Evolutionary conservation across 2,888 invertebrate species (phyloP).

Genomic region (Caenorhabditis sp.): DNA sequence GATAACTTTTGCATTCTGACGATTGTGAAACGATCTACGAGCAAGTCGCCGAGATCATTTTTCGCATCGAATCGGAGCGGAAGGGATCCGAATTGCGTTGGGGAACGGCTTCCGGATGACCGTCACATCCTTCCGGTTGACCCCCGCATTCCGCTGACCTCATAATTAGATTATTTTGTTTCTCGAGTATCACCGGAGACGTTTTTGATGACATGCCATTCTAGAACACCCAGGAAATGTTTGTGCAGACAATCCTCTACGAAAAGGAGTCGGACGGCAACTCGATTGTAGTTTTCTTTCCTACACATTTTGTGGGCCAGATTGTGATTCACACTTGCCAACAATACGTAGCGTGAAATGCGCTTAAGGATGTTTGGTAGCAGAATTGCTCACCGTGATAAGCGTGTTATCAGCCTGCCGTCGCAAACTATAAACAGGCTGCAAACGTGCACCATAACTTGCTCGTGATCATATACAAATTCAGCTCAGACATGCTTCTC

Average conservation of each 20-base stretch:
- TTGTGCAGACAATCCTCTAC: background rate
- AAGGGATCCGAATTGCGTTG: background rate
- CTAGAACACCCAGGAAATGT: background rate
- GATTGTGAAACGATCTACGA: background rate
- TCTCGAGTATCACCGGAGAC: no score
- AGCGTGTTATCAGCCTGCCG: constrained; percentile 1
- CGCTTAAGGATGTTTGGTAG: constrained; percentile 18
- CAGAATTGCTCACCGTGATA: constrained; percentile 5
- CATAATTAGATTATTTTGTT: no score
- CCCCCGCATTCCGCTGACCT: constrained; percentile 21
- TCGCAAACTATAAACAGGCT: background rate
- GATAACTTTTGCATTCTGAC: background rate
- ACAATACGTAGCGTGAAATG: constrained; percentile 1
- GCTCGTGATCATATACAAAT: no score
- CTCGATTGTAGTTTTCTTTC: background rate
- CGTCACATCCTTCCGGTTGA: constrained; percentile 33
- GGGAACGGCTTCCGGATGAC: constrained; percentile 15
- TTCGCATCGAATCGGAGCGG: background rate
- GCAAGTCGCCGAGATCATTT: background rate
- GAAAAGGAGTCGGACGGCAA: constrained; percentile 5
- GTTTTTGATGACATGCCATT: no score
- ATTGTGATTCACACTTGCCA: constrained; percentile 16
- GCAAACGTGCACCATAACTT: no score
- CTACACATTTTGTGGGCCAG: constrained; percentile 9
- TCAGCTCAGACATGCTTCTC: no score